Evolutionary conservation across 2,797 vertebrate genomes (phyloP).

Genomic region (Phrynocephalus guinanensis): DNA sequence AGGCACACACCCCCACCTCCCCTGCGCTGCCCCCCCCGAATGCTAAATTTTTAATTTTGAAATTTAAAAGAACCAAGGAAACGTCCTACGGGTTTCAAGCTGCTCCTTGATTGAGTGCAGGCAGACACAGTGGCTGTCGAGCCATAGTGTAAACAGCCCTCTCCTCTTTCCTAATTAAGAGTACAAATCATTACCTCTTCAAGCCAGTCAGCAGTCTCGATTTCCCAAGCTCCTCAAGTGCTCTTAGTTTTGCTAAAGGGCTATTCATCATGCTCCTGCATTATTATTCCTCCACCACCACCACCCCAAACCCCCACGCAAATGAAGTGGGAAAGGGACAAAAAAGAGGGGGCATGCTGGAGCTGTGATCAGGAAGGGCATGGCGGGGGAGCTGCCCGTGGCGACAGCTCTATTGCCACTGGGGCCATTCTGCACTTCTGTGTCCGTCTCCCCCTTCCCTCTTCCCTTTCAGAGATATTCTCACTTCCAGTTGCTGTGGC

Average conservation of each 20-base stretch:
- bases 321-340: not conserved
- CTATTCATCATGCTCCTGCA: conserved; percentile 41
- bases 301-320: not conserved
- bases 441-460: not conserved
- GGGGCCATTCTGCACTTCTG: no score
- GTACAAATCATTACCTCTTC: conserved; percentile 54
- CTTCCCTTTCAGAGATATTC: not conserved
- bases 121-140: conserved; percentile 47
- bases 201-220: conserved; percentile 45
- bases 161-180: conserved; percentile 53
- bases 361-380: not conserved
- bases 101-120: conserved; percentile 44
- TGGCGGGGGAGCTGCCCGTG: not conserved
- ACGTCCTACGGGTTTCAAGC: conserved; percentile 41
- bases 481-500: not conserved
- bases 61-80: conserved; percentile 26
- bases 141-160: conserved; percentile 39
- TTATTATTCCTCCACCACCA: not conserved
- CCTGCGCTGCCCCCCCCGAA: not conserved
- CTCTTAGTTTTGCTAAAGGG: conserved; percentile 43
- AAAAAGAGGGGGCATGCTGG: not conserved
- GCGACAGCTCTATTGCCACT: not conserved
- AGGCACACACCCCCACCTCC: not conserved
- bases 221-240: conserved; percentile 52
- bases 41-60: conserved; percentile 43